These are phyloP conservation scores for Aporophyla lueneburgensis DNA, from an alignment of 2,888 invertebrate species.

Conservation along the genomic window DNA sequence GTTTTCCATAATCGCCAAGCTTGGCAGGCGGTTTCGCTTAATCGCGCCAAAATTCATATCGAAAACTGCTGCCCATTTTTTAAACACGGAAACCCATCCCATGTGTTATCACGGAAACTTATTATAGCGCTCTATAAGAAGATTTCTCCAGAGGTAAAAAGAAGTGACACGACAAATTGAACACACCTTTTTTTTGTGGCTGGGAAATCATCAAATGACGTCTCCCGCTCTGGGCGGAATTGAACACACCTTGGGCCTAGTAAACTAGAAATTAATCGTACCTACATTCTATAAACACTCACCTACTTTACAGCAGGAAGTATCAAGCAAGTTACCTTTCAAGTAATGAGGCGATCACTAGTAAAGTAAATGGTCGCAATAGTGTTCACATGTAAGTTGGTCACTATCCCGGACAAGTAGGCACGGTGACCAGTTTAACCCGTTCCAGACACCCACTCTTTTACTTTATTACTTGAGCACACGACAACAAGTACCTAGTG, in stretches of 20 bases:
- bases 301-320: conserved; percentile 35
- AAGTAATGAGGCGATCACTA: conserved; percentile 25
- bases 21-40: no score
- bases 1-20: no score
- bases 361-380: conserved; percentile 15
- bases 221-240: no score
- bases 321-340: conserved; percentile 22
- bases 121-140: background rate
- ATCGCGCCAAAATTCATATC: no score
- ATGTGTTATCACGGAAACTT: background rate
- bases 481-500: conserved; percentile 10
- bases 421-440: conserved; percentile 48
- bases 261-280: background rate
- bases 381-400: conserved; percentile 22
- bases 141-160: background rate
- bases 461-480: conserved; percentile 23
- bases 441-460: conserved; percentile 45
- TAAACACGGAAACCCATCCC: background rate
- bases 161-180: background rate
- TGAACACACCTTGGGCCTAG: background rate
- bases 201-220: no score
- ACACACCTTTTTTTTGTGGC: no score
- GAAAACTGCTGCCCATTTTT: no score
- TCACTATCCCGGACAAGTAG: conserved; percentile 43
- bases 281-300: background rate